Evolutionary conservation across 2,797 vertebrate genomes (phyloP), one percentile per base, ranked within the genome.

Genomic region (Sorex maritimensis): DNA sequence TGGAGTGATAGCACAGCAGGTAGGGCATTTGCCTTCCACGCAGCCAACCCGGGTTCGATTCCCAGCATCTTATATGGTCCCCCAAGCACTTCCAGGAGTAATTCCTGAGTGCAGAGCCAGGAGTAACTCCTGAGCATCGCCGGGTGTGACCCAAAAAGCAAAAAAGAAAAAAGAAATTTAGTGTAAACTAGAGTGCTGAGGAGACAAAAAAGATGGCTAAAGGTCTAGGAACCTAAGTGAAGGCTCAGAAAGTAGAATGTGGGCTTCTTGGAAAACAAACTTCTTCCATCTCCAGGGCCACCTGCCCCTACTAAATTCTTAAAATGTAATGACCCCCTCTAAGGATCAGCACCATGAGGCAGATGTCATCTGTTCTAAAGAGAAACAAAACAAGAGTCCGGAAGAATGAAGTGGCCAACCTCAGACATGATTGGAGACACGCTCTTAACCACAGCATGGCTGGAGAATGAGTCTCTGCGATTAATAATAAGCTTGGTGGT

Each of bases 351-450:
- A 19, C 69, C 21, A 61, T 61, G 58, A 19, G 3, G 1, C 17
- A 61, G 58, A 61, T 61, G 58, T 61, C 17, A 61, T 61, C 58
- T 61, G 58, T 61, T 61, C 58, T 61, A 21, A 61, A 61, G 17
- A 61, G 58, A 15, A 46, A 41, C 88, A 55, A 74, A 41, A n/a
- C 2, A 2, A 44, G 15, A 75, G 41, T 68, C 41, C 44, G 14
- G 24, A 82, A 21, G 61, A 88, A 55, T 74, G 58, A 55, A 52
- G 30, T 38, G 81, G 71, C 30, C 81, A 82, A 75, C 38, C 84
- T 41, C 72, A 81, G 41, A 63, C 72, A 63, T 17, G 10, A 52
- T 49, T 83, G 5, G n/a, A 23, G 65, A 5, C 26, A 10, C 68
- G 83, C 28, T 86, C 81, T 52, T 72, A 52, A 63, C 38, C 23